Evolutionary conservation across 2,113 vertebrate species (phyloP).

Genomic region (Stigmatopora argus): DNA sequence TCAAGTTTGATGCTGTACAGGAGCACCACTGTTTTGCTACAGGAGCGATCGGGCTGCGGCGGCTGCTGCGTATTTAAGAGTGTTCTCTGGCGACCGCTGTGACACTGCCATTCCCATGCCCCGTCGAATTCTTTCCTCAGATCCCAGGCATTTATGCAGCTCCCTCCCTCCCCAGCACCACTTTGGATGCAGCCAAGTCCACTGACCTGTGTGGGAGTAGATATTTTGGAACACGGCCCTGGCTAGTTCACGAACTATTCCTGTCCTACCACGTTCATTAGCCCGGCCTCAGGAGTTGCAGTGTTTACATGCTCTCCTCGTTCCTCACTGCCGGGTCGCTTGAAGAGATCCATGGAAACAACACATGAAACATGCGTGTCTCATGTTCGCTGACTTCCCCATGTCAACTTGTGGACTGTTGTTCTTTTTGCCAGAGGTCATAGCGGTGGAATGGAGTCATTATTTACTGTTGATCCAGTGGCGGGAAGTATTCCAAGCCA

Average conservation of each 20-base stretch:
- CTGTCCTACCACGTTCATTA: conserved; percentile 82
- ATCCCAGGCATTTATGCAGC: conserved; percentile 81
- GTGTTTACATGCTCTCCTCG: conserved; percentile 66
- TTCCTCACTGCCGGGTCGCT: conserved; percentile 44
- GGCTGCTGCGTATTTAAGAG: conserved; percentile 83
- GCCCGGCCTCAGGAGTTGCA: conserved; percentile 73
- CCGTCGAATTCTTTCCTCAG: conserved; percentile 83
- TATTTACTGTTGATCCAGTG: conserved; percentile 68
- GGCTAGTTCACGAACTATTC: conserved; percentile 67
- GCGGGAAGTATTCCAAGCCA: conserved; percentile 43
- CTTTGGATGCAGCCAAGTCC: conserved; percentile 93
- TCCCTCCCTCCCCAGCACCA: conserved; percentile 70
- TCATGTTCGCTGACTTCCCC: neutral
- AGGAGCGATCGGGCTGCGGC: conserved; percentile 57
- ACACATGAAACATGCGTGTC: neutral
- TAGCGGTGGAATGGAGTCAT: conserved; percentile 44
- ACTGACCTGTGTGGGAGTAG: conserved; percentile 87
- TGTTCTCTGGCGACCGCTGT: conserved; percentile 83
- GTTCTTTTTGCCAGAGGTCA: conserved; percentile 51
- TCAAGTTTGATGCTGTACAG: conserved; percentile 42
- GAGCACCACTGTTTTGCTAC: conserved; percentile 60
- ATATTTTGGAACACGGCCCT: conserved; percentile 76
- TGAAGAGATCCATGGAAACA: neutral
- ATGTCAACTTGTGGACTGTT: conserved; percentile 16
- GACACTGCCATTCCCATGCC: conserved; percentile 93